Evolutionary conservation across 2,888 invertebrate species (phyloP).

Genomic region (Epiblema foenella): DNA sequence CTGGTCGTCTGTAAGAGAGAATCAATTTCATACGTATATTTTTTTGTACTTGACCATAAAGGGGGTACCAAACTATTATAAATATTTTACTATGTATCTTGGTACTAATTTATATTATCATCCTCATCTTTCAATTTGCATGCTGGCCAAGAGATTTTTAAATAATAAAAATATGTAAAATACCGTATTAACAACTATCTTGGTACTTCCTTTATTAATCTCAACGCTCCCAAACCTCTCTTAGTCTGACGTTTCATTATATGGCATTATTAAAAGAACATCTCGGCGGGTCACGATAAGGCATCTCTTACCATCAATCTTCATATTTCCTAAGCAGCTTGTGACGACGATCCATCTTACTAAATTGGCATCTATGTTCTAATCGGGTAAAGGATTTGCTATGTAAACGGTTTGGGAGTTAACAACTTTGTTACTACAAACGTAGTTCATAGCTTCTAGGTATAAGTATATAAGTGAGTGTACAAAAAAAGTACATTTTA

Average conservation of each 20-base stretch:
- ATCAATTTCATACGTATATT: too few species aligned
- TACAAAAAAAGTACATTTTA: too few species aligned
- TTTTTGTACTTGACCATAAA: too few species aligned
- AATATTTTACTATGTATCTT: too few species aligned
- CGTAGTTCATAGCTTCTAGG: too few species aligned
- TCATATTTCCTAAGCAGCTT: slow-evolving; percentile 71
- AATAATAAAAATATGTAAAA: too few species aligned
- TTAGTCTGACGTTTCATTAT: slow-evolving; percentile 41
- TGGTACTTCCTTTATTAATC: background rate
- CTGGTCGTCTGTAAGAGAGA: too few species aligned
- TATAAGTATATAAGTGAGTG: too few species aligned
- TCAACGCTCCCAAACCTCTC: slow-evolving; percentile 13
- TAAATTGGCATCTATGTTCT: slow-evolving; percentile 67
- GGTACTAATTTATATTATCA: too few species aligned
- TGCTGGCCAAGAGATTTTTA: too few species aligned
- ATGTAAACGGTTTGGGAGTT: slow-evolving; percentile 24
- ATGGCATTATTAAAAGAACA: slow-evolving; percentile 47
- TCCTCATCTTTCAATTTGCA: too few species aligned
- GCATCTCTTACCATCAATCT: slow-evolving; percentile 66
- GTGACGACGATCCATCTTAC: slow-evolving; percentile 71
- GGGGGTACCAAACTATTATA: too few species aligned
- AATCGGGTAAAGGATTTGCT: slow-evolving; percentile 51
- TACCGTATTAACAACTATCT: background rate
- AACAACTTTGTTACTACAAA: background rate
- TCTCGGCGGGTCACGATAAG: slow-evolving; percentile 55